phyloP scores from a whole-genome alignment of 1,140 invertebrate species.

The Aphelenchoides fujianensis region DNA sequence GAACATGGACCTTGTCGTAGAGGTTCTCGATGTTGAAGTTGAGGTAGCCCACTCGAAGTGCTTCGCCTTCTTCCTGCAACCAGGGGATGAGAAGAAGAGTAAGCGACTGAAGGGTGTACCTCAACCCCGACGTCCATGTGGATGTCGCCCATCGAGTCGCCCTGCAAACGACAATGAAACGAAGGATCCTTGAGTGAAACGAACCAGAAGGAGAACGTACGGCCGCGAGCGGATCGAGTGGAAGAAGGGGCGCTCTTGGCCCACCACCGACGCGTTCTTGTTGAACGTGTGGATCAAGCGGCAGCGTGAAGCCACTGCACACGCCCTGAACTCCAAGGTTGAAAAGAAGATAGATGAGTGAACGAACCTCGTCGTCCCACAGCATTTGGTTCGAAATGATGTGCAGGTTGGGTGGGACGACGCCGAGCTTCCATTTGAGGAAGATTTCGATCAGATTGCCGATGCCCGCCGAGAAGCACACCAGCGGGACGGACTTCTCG shows the following conservation, averaged over 20 bases:
- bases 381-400: constrained; percentile 85
- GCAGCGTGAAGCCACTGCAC: constrained; percentile 50
- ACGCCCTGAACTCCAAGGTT: constrained; percentile 37
- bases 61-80: constrained; percentile 69
- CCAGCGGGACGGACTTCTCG: constrained; percentile 72
- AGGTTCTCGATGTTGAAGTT: constrained; percentile 70
- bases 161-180: constrained; percentile 74
- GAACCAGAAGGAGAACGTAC: constrained; percentile 54
- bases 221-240: constrained; percentile 44
- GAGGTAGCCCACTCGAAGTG: constrained; percentile 86
- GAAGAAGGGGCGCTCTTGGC: constrained; percentile 53
- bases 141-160: constrained; percentile 82
- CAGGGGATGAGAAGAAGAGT: too few species aligned
- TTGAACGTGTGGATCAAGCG: constrained; percentile 61
- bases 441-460: constrained; percentile 79
- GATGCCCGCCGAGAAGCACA: constrained; percentile 89
- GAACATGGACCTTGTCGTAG: too few species aligned
- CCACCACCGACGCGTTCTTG: constrained; percentile 57
- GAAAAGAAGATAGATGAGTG: constrained; percentile 15
- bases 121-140: constrained; percentile 80
- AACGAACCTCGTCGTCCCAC: constrained; percentile 69
- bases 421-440: constrained; percentile 70
- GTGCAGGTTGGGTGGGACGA: constrained; percentile 76
- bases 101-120: too few species aligned
- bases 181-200: constrained; percentile 66